These are phyloP conservation scores for Manis crassicaudata DNA, from an alignment of 2,797 vertebrate species.

Conservation along the genomic window DNA sequence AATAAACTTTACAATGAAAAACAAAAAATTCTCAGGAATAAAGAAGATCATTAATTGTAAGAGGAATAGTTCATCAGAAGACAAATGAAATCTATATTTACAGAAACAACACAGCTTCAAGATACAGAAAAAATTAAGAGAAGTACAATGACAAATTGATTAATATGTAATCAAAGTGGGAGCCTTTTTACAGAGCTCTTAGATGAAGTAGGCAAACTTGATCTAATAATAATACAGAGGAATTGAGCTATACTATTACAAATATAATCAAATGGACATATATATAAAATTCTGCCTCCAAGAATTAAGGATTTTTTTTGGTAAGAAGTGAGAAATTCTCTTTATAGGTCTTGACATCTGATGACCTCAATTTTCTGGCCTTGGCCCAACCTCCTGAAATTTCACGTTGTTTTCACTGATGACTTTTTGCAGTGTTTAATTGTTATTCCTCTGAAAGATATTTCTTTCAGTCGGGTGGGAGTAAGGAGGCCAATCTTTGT, in stretches of 20 bases:
- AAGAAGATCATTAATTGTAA: not conserved
- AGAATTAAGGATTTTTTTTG: slow-evolving; percentile 1
- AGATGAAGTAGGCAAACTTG: not conserved
- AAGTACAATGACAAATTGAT: not conserved
- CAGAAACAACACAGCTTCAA: not conserved
- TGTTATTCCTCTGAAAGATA: not conserved
- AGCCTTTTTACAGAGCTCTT: slow-evolving; percentile 15
- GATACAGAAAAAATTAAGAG: not conserved
- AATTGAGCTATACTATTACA: not conserved
- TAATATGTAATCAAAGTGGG: not conserved
- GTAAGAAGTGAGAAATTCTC: slow-evolving; percentile 28
- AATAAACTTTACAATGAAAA: slow-evolving; percentile 3
- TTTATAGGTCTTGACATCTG: slow-evolving; percentile 12
- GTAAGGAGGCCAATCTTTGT: not conserved
- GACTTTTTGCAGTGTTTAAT: slow-evolving; percentile 6
- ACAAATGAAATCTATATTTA: not conserved
- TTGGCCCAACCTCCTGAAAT: slow-evolving; percentile 26
- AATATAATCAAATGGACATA: not conserved
- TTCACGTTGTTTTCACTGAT: slow-evolving; percentile 25
- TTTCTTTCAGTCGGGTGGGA: not conserved
- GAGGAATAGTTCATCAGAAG: not conserved
- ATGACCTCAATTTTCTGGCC: slow-evolving; percentile 37
- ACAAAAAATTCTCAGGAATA: not conserved
- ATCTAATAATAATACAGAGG: not conserved
- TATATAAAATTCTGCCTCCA: not conserved